Percentiles rank a stretch among this genome's conserved stretches.
Evolutionary conservation across 2,888 invertebrate species (phyloP).

Genomic region (Pseudeuparius sepicola): DNA sequence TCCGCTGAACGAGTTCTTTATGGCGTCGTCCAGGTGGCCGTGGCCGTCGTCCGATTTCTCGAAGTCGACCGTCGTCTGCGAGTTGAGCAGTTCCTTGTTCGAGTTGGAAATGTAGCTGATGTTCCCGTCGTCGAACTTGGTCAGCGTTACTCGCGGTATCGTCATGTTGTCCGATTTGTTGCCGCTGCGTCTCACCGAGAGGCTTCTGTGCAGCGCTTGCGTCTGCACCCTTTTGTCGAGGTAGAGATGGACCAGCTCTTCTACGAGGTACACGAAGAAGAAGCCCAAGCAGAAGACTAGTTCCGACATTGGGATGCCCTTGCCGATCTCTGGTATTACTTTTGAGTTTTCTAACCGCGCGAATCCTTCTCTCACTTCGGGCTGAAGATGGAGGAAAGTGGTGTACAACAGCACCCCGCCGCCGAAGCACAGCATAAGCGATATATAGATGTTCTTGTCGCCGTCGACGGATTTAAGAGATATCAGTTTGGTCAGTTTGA

Average conservation of each 20-base stretch:
- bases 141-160: conserved; percentile 35
- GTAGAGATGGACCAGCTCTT: conserved; percentile 49
- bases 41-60: conserved; percentile 25
- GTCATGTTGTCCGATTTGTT: conserved; percentile 32
- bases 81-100: conserved; percentile 33
- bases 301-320: conserved; percentile 45
- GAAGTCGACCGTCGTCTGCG: conserved; percentile 30
- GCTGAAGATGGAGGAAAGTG: conserved; percentile 53
- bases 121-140: conserved; percentile 34
- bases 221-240: conserved; percentile 40
- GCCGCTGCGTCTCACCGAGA: conserved; percentile 44
- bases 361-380: conserved; percentile 52
- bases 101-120: conserved; percentile 34
- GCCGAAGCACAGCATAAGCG: conserved; percentile 52
- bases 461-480: conserved; percentile 34
- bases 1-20: conserved; percentile 47
- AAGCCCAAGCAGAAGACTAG: conserved; percentile 53
- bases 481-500: conserved; percentile 34
- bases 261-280: conserved; percentile 53
- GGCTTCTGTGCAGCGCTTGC: conserved; percentile 35
- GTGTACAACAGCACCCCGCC: conserved; percentile 57
- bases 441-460: conserved; percentile 44
- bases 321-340: conserved; percentile 39
- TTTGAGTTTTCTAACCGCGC: conserved; percentile 39
- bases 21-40: conserved; percentile 23